Evolutionary conservation across 2,888 invertebrate species (phyloP).

Genomic region (Apamea anceps): DNA sequence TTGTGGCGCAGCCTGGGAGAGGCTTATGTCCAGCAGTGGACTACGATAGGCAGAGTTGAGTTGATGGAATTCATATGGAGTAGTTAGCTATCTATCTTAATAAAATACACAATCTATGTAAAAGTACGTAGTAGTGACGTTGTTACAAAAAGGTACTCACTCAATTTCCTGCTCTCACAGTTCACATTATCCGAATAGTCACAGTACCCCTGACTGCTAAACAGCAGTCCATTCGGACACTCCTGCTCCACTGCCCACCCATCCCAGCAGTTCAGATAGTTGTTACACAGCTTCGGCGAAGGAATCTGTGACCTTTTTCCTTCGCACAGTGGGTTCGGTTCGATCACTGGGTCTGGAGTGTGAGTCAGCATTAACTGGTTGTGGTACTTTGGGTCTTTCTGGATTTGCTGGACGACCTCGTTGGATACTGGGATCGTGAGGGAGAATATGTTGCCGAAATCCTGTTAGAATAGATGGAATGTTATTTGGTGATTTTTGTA

Average conservation of each 20-base stretch:
- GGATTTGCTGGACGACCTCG: conserved; percentile 81
- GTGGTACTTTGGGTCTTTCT: conserved; percentile 81
- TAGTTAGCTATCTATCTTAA: background rate
- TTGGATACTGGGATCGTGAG: conserved; percentile 86
- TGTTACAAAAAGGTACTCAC: conserved; percentile 71
- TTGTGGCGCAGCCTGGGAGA: too few relatives aligned
- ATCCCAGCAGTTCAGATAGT: conserved; percentile 93
- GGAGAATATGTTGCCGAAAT: conserved; percentile 75
- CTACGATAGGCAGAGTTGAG: too few relatives aligned
- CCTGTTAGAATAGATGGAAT: conserved; percentile 52
- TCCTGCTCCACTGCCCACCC: conserved; percentile 92
- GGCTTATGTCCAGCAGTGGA: too few relatives aligned
- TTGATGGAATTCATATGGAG: too few relatives aligned
- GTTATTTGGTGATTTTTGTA: too few relatives aligned
- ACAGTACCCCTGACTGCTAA: conserved; percentile 91
- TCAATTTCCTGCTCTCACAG: conserved; percentile 88
- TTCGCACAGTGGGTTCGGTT: conserved; percentile 82
- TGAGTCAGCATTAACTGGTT: conserved; percentile 78
- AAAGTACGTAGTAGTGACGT: background rate
- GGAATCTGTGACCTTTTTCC: conserved; percentile 91
- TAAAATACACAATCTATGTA: background rate
- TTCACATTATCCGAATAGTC: conserved; percentile 92
- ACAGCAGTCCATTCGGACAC: conserved; percentile 91
- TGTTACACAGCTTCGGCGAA: conserved; percentile 90
- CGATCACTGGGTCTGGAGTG: conserved; percentile 77